These are phyloP conservation scores for Hestina assimilis DNA, from an alignment of 1,140 invertebrate genomes.

Conservation along the genomic window DNA sequence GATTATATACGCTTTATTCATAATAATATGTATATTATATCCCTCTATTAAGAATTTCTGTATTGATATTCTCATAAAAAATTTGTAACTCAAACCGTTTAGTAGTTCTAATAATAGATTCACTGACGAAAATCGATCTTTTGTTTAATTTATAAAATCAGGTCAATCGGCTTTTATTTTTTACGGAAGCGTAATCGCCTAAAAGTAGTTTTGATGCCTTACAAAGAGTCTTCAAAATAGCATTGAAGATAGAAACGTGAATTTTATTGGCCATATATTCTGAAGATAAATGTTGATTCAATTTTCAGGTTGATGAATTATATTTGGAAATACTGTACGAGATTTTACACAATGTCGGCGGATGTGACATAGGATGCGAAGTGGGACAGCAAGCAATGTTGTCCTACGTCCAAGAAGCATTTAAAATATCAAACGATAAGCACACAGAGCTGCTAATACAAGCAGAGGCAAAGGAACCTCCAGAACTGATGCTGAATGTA, in stretches of 20 bases:
- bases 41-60: too few species aligned
- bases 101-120: conserved; percentile 7
- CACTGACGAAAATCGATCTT: conserved; percentile 1
- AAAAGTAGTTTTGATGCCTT: not conserved
- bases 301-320: conserved; percentile 89
- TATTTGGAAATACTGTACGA: conserved; percentile 96
- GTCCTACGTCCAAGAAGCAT: conserved; percentile 92
- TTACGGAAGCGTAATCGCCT: not conserved
- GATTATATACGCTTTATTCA: too few species aligned
- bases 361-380: conserved; percentile 83
- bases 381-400: conserved; percentile 85
- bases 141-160: conserved; percentile 19
- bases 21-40: too few species aligned
- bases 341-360: conserved; percentile 94
- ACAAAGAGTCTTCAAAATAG: too few species aligned
- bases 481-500: conserved; percentile 94
- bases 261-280: too few species aligned
- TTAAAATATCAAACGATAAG: conserved; percentile 88
- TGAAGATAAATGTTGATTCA: too few species aligned
- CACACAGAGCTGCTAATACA: conserved; percentile 84
- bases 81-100: too few species aligned
- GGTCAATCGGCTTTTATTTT: conserved; percentile 17
- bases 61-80: too few species aligned
- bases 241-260: too few species aligned
- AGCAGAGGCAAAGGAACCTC: conserved; percentile 89